A percentile compares a stretch with the other conserved stretches of the same genome.
phyloP scores from a whole-genome alignment of 2,888 invertebrate species.

The Eudasyphora cyanicolor region DNA sequence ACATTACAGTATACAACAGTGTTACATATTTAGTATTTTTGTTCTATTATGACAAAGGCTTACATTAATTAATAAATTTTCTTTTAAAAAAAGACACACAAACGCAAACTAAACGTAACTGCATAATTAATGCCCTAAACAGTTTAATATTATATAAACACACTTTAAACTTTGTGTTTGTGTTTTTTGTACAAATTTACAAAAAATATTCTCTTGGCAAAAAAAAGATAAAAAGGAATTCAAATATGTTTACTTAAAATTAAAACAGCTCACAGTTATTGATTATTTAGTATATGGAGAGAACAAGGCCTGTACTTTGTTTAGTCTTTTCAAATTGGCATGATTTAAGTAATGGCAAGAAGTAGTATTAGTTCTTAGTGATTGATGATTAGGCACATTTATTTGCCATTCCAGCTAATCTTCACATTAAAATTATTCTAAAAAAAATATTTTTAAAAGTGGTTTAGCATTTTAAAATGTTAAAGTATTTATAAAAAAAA shows the following conservation, averaged over 20 bases:
- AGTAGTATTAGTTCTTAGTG: not conserved
- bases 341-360: constrained; percentile 64
- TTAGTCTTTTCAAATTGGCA: constrained; percentile 63
- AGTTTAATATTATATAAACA: too few species aligned
- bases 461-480: too few species aligned
- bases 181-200: constrained; percentile 44
- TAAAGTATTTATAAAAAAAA: too few species aligned
- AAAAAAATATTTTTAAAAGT: too few species aligned
- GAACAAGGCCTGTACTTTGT: constrained; percentile 52
- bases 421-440: constrained; percentile 27
- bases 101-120: not conserved
- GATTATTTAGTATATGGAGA: constrained; percentile 49
- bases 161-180: too few species aligned
- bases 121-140: too few species aligned
- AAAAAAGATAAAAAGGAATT: constrained; percentile 19
- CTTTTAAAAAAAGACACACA: not conserved
- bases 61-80: constrained; percentile 25
- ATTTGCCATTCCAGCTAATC: too few species aligned
- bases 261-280: constrained; percentile 37
- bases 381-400: too few species aligned
- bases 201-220: constrained; percentile 26
- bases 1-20: constrained; percentile 42
- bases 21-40: too few species aligned
- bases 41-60: constrained; percentile 19
- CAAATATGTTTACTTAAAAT: constrained; percentile 33